Conservation (phyloP, 1,140 invertebrate genomes). For the Tetramorium parvispinum region DNA sequence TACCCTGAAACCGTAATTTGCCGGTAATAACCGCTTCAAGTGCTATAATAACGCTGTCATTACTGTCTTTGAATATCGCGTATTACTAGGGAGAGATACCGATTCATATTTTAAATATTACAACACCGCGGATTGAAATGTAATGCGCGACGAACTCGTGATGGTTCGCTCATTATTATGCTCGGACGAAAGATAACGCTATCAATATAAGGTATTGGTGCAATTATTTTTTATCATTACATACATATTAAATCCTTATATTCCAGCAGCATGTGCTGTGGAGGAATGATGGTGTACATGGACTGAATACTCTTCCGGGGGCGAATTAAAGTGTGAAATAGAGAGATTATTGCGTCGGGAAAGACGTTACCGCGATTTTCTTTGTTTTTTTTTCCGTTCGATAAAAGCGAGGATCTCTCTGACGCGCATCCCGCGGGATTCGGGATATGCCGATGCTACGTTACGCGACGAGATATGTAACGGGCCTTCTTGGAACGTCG, state of each 20-base stretch:
- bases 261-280: background rate
- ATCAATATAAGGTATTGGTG: background rate
- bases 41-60: background rate
- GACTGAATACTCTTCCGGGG: background rate
- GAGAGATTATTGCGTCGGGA: background rate
- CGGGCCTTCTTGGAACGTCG: constrained; percentile 69
- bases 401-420: background rate
- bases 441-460: constrained; percentile 6
- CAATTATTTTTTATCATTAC: background rate
- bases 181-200: background rate
- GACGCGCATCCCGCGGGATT: constrained; percentile 16
- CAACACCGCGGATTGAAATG: background rate
- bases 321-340: background rate
- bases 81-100: background rate
- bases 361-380: background rate
- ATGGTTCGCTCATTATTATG: background rate
- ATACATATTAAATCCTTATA: background rate
- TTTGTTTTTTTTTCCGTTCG: background rate
- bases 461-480: constrained; percentile 69
- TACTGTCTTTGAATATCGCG: background rate
- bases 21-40: background rate
- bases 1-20: constrained; percentile 11
- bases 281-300: no score
- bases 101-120: background rate
- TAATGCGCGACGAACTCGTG: background rate